A percentile compares a stretch with the other conserved stretches of the same genome.
Conservation (phyloP, 2,888 invertebrate genomes). For the Calameuta idolon region DNA sequence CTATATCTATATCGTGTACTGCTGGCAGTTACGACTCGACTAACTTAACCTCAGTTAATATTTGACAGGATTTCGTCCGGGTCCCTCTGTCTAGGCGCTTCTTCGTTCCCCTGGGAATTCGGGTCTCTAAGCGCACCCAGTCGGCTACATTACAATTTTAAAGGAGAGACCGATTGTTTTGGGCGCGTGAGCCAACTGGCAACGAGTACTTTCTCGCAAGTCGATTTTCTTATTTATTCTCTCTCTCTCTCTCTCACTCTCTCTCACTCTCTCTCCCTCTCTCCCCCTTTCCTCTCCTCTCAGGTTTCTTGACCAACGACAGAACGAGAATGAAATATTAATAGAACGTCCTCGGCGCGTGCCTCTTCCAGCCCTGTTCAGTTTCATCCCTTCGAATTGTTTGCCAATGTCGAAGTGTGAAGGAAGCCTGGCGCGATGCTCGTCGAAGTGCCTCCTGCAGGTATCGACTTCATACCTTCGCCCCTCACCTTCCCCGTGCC, state of each 20-base stretch:
- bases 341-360: neutral
- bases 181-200: conserved; percentile 52
- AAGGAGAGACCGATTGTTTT: conserved; percentile 51
- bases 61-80: conserved; percentile 32
- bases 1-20: neutral
- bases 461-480: neutral
- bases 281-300: neutral
- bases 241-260: conserved; percentile 1
- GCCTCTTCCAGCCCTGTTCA: neutral
- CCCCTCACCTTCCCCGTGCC: neutral
- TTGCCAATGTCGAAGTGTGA: neutral
- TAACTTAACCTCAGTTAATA: conserved; percentile 27
- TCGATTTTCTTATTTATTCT: conserved; percentile 6
- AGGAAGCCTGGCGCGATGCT: neutral
- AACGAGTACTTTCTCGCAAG: conserved; percentile 33
- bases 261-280: neutral
- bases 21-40: neutral
- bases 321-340: neutral
- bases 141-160: conserved; percentile 51
- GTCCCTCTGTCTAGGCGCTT: conserved; percentile 12
- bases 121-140: neutral
- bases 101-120: neutral
- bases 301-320: neutral
- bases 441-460: neutral
- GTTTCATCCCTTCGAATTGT: neutral